A percentile compares a stretch with the other conserved stretches of the same genome.
Evolutionary conservation across 2,113 vertebrate genomes (phyloP).

Genomic region (Abramis brama): DNA sequence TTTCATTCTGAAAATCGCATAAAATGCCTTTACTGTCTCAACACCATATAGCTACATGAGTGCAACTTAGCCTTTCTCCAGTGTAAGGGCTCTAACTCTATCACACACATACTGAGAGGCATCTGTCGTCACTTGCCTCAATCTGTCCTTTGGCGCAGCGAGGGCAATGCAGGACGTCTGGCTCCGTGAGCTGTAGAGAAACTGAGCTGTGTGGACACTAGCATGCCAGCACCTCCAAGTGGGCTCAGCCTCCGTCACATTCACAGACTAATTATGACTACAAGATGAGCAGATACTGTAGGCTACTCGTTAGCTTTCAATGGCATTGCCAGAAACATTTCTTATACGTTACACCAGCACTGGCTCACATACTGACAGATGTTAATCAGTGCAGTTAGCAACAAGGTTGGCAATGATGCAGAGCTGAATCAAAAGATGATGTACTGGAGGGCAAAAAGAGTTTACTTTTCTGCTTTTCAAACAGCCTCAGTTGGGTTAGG

Average conservation of each 20-base stretch:
- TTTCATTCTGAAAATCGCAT: background rate
- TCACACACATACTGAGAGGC: constrained; percentile 26
- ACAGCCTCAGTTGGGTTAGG: background rate
- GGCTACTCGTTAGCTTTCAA: constrained; percentile 50
- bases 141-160: constrained; percentile 1
- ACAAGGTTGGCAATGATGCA: background rate
- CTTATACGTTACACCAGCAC: constrained; percentile 14
- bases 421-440: background rate
- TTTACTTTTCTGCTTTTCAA: background rate
- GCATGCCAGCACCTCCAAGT: constrained; percentile 39
- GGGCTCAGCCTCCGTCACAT: constrained; percentile 28
- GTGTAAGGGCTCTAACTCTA: background rate
- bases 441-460: background rate
- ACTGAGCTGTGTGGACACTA: constrained; percentile 36
- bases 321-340: constrained; percentile 19
- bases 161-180: constrained; percentile 34
- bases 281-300: constrained; percentile 48
- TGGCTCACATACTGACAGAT: constrained; percentile 45
- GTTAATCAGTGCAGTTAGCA: constrained; percentile 34
- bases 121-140: constrained; percentile 1
- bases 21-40: background rate
- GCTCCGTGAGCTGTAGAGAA: background rate
- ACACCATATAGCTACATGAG: background rate
- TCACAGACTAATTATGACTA: constrained; percentile 53
- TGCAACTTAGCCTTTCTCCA: background rate